Evolutionary conservation across 2,113 vertebrate genomes (phyloP).

Genomic region (Clupea harengus): DNA sequence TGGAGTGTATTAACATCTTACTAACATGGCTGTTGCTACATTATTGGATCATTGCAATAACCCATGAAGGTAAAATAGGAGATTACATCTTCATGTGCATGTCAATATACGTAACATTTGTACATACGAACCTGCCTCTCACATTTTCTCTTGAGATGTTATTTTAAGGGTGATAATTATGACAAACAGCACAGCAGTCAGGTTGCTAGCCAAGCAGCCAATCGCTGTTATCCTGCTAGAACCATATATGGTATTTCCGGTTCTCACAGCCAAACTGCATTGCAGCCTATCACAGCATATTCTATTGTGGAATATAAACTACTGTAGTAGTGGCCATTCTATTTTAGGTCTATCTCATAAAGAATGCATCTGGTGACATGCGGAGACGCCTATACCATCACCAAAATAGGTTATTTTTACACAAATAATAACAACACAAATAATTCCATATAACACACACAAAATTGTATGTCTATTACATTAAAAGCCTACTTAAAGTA

Average conservation of each 20-base stretch:
- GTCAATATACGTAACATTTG: not conserved
- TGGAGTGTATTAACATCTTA: not conserved
- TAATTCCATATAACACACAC: not conserved
- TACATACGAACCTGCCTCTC: not conserved
- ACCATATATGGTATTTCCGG: conserved; percentile 72
- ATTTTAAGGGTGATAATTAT: conserved; percentile 35
- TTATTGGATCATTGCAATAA: not conserved
- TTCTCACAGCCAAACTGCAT: conserved; percentile 26
- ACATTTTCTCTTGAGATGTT: not conserved
- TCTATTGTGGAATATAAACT: conserved; percentile 32
- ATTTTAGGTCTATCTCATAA: not conserved
- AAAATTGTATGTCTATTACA: not conserved
- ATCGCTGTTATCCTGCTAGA: conserved; percentile 22
- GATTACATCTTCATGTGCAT: not conserved
- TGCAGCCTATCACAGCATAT: conserved; percentile 36
- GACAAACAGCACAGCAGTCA: conserved; percentile 18
- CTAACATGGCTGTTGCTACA: not conserved
- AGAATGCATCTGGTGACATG: not conserved
- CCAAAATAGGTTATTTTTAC: not conserved
- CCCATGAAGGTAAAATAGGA: not conserved
- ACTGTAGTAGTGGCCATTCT: not conserved
- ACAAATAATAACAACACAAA: not conserved
- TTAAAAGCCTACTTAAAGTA: not conserved
- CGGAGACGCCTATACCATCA: not conserved
- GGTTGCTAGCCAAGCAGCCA: conserved; percentile 15